A percentile compares a stretch with the other conserved stretches of the same genome.
These are phyloP conservation scores for Drosophila eugracilis DNA, from an alignment of 1,140 invertebrate genomes.

Conservation along the genomic window DNA sequence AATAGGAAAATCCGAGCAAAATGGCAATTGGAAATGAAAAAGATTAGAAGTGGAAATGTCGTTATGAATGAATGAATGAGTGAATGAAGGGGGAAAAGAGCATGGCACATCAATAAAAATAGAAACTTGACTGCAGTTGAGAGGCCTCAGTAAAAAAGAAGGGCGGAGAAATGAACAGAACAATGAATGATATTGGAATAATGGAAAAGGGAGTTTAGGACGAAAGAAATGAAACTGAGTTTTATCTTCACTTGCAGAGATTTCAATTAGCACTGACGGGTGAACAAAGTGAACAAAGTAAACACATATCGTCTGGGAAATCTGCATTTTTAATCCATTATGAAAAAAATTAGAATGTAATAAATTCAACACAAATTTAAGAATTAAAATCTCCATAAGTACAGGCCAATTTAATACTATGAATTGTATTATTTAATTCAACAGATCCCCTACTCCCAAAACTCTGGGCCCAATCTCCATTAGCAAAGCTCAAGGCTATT, in stretches of 20 bases:
- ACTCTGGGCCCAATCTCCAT: slow-evolving; percentile 23
- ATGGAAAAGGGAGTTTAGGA: slow-evolving; percentile 18
- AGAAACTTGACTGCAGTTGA: slow-evolving; percentile 46
- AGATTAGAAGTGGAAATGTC: slow-evolving; percentile 59
- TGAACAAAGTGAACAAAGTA: not conserved
- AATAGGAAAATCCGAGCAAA: slow-evolving; percentile 36
- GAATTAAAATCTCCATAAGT: slow-evolving; percentile 1
- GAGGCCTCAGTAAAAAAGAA: slow-evolving; percentile 21
- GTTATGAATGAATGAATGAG: slow-evolving; percentile 64
- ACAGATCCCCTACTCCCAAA: not conserved
- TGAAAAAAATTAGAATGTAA: not conserved
- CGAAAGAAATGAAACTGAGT: not conserved
- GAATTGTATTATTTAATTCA: slow-evolving; percentile 22
- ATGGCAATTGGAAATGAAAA: slow-evolving; percentile 56
- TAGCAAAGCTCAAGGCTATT: slow-evolving; percentile 37
- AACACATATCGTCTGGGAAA: not conserved
- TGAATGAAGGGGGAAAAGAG: slow-evolving; percentile 25
- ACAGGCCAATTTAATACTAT: not conserved
- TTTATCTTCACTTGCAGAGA: slow-evolving; percentile 8
- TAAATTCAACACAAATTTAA: not conserved
- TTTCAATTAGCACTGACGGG: not conserved
- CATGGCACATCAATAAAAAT: slow-evolving; percentile 51
- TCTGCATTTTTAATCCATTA: not conserved
- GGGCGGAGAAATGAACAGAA: slow-evolving; percentile 24
- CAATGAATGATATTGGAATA: slow-evolving; percentile 52